These are phyloP conservation scores for Anagrus nilaparvatae DNA, from an alignment of 1,140 invertebrate genomes.

Conservation along the genomic window DNA sequence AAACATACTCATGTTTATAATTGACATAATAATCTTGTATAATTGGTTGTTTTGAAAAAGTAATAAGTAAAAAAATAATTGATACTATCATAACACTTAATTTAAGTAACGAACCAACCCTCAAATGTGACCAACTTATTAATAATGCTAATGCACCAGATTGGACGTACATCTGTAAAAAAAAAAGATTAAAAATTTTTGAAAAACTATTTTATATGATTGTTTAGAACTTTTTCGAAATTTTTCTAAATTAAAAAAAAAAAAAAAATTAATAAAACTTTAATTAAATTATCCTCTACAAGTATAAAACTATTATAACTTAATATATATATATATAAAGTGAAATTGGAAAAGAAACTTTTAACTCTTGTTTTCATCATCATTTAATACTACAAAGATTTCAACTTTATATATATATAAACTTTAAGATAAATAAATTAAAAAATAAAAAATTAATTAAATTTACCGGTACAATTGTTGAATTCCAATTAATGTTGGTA, in stretches of 20 bases:
- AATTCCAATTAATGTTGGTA: conserved; percentile 14
- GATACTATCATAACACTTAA: conserved; percentile 64
- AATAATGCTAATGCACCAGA: conserved; percentile 67
- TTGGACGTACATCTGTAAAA: conserved; percentile 64
- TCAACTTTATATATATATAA: too few relatives aligned
- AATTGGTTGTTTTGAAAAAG: conserved; percentile 24
- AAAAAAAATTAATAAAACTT: too few relatives aligned
- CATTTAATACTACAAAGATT: too few relatives aligned
- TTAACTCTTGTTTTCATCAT: too few relatives aligned
- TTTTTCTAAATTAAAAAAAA: too few relatives aligned
- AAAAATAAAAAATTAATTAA: not conserved
- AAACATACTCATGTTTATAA: conserved; percentile 48
- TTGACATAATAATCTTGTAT: conserved; percentile 46
- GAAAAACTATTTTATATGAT: conserved; percentile 1
- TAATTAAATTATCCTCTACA: too few relatives aligned
- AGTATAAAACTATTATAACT: too few relatives aligned
- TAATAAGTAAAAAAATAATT: conserved; percentile 36
- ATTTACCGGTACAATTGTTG: conserved; percentile 36
- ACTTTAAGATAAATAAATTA: too few relatives aligned
- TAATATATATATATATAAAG: conserved; percentile 5
- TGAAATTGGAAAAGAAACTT: conserved; percentile 5
- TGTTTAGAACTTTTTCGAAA: too few relatives aligned
- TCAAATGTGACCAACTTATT: conserved; percentile 72
- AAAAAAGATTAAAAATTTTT: conserved; percentile 16
- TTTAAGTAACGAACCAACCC: conserved; percentile 75